Evolutionary conservation across 2,113 vertebrate genomes (phyloP).

Genomic region (Probosciger aterrimus): DNA sequence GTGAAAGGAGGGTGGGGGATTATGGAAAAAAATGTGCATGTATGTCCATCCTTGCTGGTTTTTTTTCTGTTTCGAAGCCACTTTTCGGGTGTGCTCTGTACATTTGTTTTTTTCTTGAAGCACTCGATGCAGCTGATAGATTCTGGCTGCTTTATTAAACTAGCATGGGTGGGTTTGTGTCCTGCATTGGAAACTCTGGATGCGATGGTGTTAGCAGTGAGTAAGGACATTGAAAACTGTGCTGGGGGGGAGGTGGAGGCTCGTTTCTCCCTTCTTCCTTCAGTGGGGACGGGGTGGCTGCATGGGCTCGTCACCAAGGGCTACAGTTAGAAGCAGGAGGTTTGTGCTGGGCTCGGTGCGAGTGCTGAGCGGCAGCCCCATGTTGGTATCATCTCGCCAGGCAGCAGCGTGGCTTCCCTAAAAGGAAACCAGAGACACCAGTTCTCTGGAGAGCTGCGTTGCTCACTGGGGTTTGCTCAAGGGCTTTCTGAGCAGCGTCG

Average conservation of each 20-base stretch:
- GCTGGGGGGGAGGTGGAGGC: accelerated
- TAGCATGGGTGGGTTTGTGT: accelerated
- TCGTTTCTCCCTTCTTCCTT: accelerated
- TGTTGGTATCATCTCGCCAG: accelerated
- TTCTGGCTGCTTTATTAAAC: background rate
- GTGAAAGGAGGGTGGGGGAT: background rate
- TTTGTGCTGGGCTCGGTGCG: background rate
- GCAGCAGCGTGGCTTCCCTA: background rate
- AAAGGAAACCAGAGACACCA: background rate
- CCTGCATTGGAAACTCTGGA: background rate
- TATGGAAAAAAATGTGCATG: background rate
- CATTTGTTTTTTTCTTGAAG: background rate
- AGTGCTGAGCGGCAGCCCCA: background rate
- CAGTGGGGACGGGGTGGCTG: background rate
- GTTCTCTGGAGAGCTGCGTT: accelerated
- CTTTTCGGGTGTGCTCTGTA: background rate
- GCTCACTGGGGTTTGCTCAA: background rate
- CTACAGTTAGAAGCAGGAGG: background rate
- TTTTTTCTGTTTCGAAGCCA: background rate
- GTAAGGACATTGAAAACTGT: too few relatives aligned
- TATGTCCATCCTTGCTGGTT: accelerated
- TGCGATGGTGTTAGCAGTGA: background rate
- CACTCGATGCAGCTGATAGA: accelerated
- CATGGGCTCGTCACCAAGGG: accelerated
- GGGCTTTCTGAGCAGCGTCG: background rate